Base-by-base conservation (phyloP, 2,888 invertebrate genomes). In the Didymodactylos carnosus region DNA sequence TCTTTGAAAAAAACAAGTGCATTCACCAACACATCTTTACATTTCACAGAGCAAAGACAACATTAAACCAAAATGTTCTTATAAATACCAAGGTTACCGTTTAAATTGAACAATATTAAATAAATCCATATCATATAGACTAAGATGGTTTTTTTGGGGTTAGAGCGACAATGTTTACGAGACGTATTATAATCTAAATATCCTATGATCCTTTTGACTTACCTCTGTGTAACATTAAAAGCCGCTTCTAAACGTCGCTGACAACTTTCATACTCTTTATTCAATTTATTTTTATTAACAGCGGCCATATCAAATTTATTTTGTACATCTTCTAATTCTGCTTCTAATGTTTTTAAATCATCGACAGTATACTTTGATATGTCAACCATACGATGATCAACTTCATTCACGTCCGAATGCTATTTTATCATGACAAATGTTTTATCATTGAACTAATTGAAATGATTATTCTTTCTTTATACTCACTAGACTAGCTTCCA, bases 181-280 rank as follows among this genome's bases (percentile, higher is more conserved):
- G 29, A 35, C n/a, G 6, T 23, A 8, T 16, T 29, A 29, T 19
- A 16, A 14, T 29, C 1, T 2, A 7, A 35, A 62, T 2, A 10
- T 5, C 7, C 19, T 19, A n/a, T 7, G 39, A 35, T 29, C 23
- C 39, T n/a, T n/a, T n/a, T n/a, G n/a, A 46, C 39, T 71, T 76
- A 81, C 81, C 81, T 80, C 74, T 80, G 80, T 16, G 81, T 78
- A 77, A 83, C 78, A 70, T 80, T 80, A 7, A 79, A 79, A 10
- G 82, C 81, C 19, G 82, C 81, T 71, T 80, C 80, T 46, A 83
- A 79, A 39, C 82, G 76, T 76, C 82, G 81, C 76, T 81, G 81
- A 81, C 82, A 82, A 40, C 82, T 82, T 73, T 78, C 77, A 19
- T 83, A 79, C 77, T 82, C 81, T 76, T 80, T 80, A 75, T 82